Evolutionary conservation across 2,113 vertebrate species (phyloP), one percentile per base, ranked within the genome.

Genomic region (Tautogolabrus adspersus): DNA sequence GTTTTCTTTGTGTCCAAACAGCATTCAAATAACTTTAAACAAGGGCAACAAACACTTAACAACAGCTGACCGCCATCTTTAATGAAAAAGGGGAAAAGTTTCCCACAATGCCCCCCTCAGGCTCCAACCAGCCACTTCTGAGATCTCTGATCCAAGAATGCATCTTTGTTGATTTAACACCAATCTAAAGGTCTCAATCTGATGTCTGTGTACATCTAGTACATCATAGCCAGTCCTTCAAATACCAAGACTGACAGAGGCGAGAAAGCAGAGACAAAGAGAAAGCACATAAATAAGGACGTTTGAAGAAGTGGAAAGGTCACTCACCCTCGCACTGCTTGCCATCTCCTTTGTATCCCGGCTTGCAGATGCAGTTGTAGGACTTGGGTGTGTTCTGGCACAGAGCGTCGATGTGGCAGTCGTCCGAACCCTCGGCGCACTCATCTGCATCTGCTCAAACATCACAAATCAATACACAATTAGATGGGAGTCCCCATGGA

Each of bases 351-450:
- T 97, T 97, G 84, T 97, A 99, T 66, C 98, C 98, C 0, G 97
- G 95, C 76, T 99, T 99, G 93, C 98, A 99, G 90, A 99, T 97
- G 90, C 98, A 99, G 89, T 97, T 97, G 95, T 96, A 99, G 81
- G 97, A 97, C 86, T 95, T 96, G 0, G 96, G 96, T 0, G 97
- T 99, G 92, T 99, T 98, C 91, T 99, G 98, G 89, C 98, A 99
- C 81, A 99, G 96, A 8, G 98, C 98, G 12, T 99, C 98, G 1
- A 99, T 98, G 93, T 99, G 97, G 86, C 98, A 99, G 90, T 98
- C 97, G 1, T 99, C 98, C 0, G 97, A 96, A 57, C 90, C 95
- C 84, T 97, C 96, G 0, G 96, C 95, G 0, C 98, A 99, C 89
- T 99, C 98, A 0, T 99, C 98, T 52, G 94, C 92, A 78, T 99